Evolutionary conservation across 2,113 vertebrate genomes (phyloP), one percentile per base, ranked within the genome.

Genomic region (Cyanistes caeruleus): DNA sequence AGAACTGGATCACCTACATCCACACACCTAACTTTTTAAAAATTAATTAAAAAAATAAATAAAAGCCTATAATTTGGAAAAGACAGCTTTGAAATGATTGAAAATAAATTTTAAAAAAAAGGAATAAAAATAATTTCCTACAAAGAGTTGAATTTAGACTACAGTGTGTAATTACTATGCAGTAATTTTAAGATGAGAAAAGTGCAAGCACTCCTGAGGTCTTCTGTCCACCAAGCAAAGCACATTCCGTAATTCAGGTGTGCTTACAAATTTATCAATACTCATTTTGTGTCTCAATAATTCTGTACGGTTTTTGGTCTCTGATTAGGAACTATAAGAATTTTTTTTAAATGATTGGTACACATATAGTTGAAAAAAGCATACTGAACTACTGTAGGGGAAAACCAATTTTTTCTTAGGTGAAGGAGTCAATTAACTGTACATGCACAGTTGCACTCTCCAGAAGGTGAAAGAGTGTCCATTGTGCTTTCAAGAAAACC

Each of bases 111-210:
- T 62, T 21, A 39, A 28, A 3, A 23, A 13, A 14, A 59, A 18
- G 9, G 14, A 51, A 62, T 6, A 55, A 51, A 82, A 48, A 17
- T 5, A 25, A 49, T 85, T 64, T 53, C 12, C 10, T 48, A 22
- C 1, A 27, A 64, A 88, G 3, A 77, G 46, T 2, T 49, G 15
- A 21, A 77, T 75, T 90, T 83, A 2, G 8, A 21, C 49, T 58
- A 56, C 48, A 58, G 22, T 0, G 0, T 37, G 5, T 22, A 49
- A 49, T 74, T 63, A 20, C 9, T 37, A 12, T 11, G 9, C 3
- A 17, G 14, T 11, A 58, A 41, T 46, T 53, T 56, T 63, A 51
- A 62, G 15, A 48, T 37, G 10, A 84, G 15, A 70, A 90, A 84
- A 62, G 6, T 51, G 21, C 10, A 87, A 30, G 24, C 3, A 68